Conservation (phyloP, 2,113 vertebrate genomes). For the Panthera tigris region DNA sequence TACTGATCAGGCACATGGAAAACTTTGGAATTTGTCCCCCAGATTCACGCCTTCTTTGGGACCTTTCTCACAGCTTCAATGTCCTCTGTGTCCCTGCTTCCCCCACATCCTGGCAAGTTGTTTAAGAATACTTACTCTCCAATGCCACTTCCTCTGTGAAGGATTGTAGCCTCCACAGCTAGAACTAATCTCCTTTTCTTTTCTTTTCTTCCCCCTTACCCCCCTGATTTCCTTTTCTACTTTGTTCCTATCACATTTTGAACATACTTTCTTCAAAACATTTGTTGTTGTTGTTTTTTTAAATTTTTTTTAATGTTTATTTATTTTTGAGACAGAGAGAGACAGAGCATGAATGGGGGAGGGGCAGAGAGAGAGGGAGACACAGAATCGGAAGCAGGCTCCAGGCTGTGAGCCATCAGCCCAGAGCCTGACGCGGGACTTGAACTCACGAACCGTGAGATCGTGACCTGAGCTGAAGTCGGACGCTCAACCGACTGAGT, state of each 20-base stretch:
- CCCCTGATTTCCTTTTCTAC: background rate
- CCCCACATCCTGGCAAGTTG: background rate
- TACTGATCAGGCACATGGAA: background rate
- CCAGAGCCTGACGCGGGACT: too few species aligned
- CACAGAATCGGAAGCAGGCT: too few species aligned
- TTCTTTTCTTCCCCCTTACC: too few species aligned
- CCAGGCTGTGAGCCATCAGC: too few species aligned
- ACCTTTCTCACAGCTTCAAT: background rate
- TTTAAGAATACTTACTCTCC: background rate
- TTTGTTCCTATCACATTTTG: background rate
- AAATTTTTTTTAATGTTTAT: too few species aligned
- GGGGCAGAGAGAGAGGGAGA: too few species aligned
- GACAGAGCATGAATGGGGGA: too few species aligned
- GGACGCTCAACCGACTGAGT: too few species aligned
- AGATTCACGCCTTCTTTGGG: background rate
- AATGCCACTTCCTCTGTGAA: background rate
- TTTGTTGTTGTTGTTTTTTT: background rate
- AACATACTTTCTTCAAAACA: background rate
- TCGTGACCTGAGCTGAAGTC: too few species aligned
- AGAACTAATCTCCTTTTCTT: background rate
- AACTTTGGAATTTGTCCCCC: background rate
- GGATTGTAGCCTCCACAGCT: background rate
- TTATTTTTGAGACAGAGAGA: too few species aligned
- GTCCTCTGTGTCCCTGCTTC: background rate
- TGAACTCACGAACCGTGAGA: too few species aligned